Evolutionary conservation across 2,113 vertebrate species (phyloP), one percentile per base, ranked within the genome.

Genomic region (Nansenia antarctica): DNA sequence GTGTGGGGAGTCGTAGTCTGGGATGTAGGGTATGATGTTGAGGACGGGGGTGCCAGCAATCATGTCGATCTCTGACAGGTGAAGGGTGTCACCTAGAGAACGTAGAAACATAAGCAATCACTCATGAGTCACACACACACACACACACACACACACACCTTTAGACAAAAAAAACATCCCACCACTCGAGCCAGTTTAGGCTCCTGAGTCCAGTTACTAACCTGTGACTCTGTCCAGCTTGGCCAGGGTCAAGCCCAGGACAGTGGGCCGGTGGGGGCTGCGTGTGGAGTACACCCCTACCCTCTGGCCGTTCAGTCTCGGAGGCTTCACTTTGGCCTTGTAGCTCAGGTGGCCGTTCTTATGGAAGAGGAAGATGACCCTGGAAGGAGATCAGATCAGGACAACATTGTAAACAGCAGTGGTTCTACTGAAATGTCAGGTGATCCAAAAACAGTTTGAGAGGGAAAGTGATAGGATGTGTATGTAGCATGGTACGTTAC

Each of bases 341-440:
- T 67, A 91, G 70, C 83, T 94, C 82, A 94, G 85, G 84, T 92
- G 94, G 1, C 94, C 95, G 4, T 96, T 96, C 87, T 95, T 95
- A 73, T 96, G 94, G 82, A 96, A 96, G 68, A 96, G 82, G 83
- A 96, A 96, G 67, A 96, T 92, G 49, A 96, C 87, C 95, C 95
- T 96, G 74, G 12, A 62, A 29, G 42, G 14, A 1, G 39, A n/a
- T 22, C 31, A 64, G 53, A 65, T 65, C 12, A 22, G 45, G 45
- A 1, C 14, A 49, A 49, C 6, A 5, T 3, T 47, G 42, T 47
- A 5, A 12, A 47, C 14, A n/a, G 7, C n/a, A 39, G 12, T 42
- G 39, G 39, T 3, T 15, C 12, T 18, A 5, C 6, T 42, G 1
- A 18, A 18, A 42, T 18, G 39, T 42, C 12, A 42, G 39, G 12